Evolutionary conservation across 2,113 vertebrate species (phyloP).

Genomic region (Odobenus rosmarus): DNA sequence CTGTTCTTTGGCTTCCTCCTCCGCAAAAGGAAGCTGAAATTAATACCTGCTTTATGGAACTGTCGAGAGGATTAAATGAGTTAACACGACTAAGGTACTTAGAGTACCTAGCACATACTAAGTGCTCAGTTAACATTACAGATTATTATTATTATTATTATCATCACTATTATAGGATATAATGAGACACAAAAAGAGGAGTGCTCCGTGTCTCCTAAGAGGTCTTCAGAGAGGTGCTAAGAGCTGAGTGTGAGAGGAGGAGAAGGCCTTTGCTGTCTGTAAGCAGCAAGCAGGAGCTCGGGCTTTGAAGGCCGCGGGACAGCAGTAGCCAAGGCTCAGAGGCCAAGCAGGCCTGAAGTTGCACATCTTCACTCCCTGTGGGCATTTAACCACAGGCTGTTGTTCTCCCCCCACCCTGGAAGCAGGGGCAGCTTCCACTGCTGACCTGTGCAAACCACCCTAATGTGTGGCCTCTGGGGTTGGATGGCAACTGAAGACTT

Average conservation of each 20-base stretch:
- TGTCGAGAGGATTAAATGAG: not conserved
- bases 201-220: not conserved
- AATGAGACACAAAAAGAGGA: not conserved
- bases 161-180: not conserved
- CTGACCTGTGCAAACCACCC: constrained; percentile 51
- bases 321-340: not conserved
- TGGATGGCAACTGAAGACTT: constrained; percentile 23
- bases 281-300: not conserved
- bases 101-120: not conserved
- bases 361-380: not conserved
- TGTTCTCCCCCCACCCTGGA: not conserved
- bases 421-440: not conserved
- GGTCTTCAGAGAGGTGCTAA: not conserved
- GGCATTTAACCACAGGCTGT: not conserved
- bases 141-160: not conserved
- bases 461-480: constrained; percentile 53
- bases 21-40: constrained; percentile 5
- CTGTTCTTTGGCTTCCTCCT: not conserved
- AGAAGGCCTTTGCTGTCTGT: not conserved
- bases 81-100: not conserved
- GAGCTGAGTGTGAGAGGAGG: not conserved
- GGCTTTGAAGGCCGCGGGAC: not conserved
- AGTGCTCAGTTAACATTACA: not conserved
- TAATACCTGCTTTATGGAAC: not conserved
- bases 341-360: too few species aligned